Evolutionary conservation across 2,797 vertebrate genomes (phyloP).

Genomic region (Propithecus perrieri): DNA sequence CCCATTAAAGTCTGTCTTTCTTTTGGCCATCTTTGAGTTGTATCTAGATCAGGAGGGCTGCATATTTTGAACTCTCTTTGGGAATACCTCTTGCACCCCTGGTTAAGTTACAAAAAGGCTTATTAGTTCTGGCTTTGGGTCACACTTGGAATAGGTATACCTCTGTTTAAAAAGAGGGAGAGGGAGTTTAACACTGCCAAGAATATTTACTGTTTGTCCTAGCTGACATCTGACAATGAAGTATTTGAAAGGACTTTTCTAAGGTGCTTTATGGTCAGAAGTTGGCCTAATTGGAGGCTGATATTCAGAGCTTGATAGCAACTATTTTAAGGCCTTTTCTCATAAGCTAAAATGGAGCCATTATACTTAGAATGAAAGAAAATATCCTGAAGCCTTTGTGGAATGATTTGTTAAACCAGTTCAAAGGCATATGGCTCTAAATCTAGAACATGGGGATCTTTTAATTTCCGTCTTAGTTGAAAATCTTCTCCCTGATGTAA

Average conservation of each 20-base stretch:
- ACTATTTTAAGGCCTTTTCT: background rate
- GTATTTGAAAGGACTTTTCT: background rate
- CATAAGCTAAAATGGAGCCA: background rate
- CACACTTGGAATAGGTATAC: background rate
- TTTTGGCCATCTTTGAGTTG: background rate
- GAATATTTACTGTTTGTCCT: background rate
- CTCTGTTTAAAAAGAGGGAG: background rate
- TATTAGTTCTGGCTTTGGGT: background rate
- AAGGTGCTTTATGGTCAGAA: background rate
- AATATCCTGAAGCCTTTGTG: background rate
- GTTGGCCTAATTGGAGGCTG: background rate
- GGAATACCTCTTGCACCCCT: background rate
- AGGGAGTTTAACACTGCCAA: background rate
- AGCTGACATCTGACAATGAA: background rate
- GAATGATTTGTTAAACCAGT: background rate
- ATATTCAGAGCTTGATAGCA: background rate
- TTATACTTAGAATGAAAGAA: background rate
- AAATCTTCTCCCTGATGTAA: background rate
- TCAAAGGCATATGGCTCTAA: background rate
- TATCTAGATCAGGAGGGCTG: background rate
- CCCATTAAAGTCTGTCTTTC: background rate
- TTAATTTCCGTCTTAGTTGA: background rate
- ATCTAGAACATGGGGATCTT: background rate
- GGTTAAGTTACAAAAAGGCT: no score
- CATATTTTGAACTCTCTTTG: background rate